Base-by-base conservation (phyloP, 2,113 vertebrate species). In the Rhineura floridana region DNA sequence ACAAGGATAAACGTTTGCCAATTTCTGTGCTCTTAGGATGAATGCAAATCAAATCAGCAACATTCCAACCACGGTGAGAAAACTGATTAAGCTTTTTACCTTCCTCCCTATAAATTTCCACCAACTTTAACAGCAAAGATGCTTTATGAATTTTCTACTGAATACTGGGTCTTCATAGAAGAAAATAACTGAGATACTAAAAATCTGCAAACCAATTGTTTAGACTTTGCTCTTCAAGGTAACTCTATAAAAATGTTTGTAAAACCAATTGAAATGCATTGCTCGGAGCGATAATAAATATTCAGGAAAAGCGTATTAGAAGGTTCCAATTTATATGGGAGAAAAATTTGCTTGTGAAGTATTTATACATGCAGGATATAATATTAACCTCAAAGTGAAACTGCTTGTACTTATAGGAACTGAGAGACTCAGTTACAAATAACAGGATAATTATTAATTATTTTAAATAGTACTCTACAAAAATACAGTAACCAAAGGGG, bases 391-490 rank as follows among this genome's bases (percentile, higher is more conserved):
- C 65, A 77, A 42, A 69, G n/a, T 88, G 85, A 87, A 94, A 89
- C 88, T 87, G 87, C 65, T 87, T 88, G 88, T 91, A 72, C 69
- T 89, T 84, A 89, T 63, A 91, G 86, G 65, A 87, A 90, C 88
- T 19, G 86, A 93, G 91, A 88, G 87, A 70, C 86, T 85, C 85
- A 55, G 77, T 84, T 46, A 44, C 89, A 91, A 95, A 92, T 87
- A 93, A 91, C 83, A 90, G 81, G 84, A 91, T 90, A 93, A 94
- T 92, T 91, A 94, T 92, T 90, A 93, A 94, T 92, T 91, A 94
- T 92, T 95, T 93, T 92, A 91, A 96, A 93, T 78, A 86, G 76
- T 81, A 80, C 65, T 87, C 12, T 77, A 84, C 79, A 83, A 86
- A 48, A 92, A 89, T 62, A 89, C 75, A 85, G 84, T 39, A 88